Conservation (phyloP, 2,797 vertebrate species). For the Coendou prehensilis region DNA sequence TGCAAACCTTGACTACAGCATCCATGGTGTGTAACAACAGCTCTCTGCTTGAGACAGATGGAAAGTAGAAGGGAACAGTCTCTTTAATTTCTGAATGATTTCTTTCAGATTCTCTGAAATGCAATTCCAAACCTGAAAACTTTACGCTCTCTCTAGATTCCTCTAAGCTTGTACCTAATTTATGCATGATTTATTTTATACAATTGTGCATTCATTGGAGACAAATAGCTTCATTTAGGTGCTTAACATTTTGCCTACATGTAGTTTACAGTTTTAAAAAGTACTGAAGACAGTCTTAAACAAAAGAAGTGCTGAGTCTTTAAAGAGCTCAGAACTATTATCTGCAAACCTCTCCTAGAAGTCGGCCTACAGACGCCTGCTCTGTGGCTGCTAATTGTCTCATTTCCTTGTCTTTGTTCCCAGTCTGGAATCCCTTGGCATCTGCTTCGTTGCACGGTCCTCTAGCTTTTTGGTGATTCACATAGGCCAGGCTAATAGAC, state of each 20-base stretch:
- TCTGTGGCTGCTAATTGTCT: constrained; percentile 34
- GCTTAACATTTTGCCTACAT: constrained; percentile 6
- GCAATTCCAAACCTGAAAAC: constrained; percentile 48
- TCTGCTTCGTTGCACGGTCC: constrained; percentile 34
- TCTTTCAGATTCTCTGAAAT: constrained; percentile 39
- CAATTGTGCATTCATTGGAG: neutral
- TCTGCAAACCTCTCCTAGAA: constrained; percentile 8
- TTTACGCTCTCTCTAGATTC: neutral
- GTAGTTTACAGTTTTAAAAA: neutral
- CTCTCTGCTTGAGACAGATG: neutral
- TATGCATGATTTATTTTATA: neutral
- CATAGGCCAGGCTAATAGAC: constrained; percentile 24
- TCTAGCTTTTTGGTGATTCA: constrained; percentile 59
- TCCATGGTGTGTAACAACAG: neutral
- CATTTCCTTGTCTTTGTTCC: constrained; percentile 73
- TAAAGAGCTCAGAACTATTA: neutral
- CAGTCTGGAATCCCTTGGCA: constrained; percentile 24
- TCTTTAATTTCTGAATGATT: constrained; percentile 25
- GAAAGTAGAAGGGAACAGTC: neutral
- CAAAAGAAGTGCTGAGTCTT: constrained; percentile 52
- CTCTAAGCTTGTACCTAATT: neutral
- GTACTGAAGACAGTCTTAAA: neutral
- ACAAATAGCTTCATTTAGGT: constrained; percentile 27
- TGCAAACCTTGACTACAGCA: neutral
- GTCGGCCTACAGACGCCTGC: neutral